These are phyloP conservation scores for Neolamprologus kungweensis DNA, from an alignment of 2,113 vertebrate genomes.

Conservation along the genomic window DNA sequence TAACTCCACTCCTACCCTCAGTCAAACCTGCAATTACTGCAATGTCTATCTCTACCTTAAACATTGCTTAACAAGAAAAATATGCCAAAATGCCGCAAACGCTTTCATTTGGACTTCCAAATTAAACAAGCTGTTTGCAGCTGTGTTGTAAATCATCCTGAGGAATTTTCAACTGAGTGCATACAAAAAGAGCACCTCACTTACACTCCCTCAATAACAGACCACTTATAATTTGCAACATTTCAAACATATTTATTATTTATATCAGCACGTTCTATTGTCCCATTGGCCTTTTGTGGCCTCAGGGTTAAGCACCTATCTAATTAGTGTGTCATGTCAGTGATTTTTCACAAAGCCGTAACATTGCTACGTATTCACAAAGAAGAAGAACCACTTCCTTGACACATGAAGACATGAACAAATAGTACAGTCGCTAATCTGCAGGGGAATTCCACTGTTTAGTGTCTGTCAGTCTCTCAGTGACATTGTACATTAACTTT, in stretches of 20 bases:
- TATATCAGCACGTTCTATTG: constrained; percentile 64
- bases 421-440: constrained; percentile 7
- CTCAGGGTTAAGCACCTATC: constrained; percentile 59
- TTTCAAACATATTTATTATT: constrained; percentile 71
- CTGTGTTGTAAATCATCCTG: constrained; percentile 77
- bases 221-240: constrained; percentile 73
- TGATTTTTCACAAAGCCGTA: constrained; percentile 69
- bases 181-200: constrained; percentile 65
- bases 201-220: constrained; percentile 48
- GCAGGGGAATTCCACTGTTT: constrained; percentile 5
- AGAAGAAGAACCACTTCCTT: constrained; percentile 35
- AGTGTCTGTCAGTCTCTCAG: not conserved
- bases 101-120: constrained; percentile 76
- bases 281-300: constrained; percentile 63
- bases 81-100: constrained; percentile 78
- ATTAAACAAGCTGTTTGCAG: constrained; percentile 76
- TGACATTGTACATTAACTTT: not conserved
- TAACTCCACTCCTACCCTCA: constrained; percentile 70
- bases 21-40: constrained; percentile 76
- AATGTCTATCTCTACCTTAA: constrained; percentile 80
- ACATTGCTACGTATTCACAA: constrained; percentile 23
- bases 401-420: constrained; percentile 54
- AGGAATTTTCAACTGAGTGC: constrained; percentile 75
- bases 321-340: constrained; percentile 67
- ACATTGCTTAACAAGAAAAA: constrained; percentile 82